Percentiles rank a stretch among this genome's conserved stretches.
Evolutionary conservation across 92 coral and sea anemone genomes (phyloP).

Genomic region (Chrysogorgia sp.): DNA sequence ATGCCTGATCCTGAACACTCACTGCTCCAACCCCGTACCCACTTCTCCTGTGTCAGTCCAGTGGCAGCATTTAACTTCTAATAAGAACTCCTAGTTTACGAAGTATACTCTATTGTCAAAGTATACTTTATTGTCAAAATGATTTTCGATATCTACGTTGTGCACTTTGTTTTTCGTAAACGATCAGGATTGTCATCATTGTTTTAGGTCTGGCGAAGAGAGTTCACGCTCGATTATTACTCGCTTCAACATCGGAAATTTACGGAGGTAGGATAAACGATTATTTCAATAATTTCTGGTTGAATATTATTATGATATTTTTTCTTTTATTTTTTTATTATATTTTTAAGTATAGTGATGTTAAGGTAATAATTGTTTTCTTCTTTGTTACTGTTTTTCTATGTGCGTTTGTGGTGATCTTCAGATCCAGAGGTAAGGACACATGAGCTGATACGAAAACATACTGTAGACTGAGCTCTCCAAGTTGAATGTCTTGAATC

Average conservation of each 20-base stretch:
- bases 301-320: background rate
- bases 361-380: background rate
- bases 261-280: slow-evolving; percentile 72
- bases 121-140: background rate
- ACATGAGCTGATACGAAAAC: background rate
- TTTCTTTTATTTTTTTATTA: no score
- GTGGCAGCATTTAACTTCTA: background rate
- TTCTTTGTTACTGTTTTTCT: slow-evolving; percentile 15
- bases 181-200: background rate
- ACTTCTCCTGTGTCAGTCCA: no score
- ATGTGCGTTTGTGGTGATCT: slow-evolving; percentile 5
- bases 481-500: no score
- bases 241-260: slow-evolving; percentile 95
- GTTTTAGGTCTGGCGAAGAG: slow-evolving; percentile 84
- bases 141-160: background rate
- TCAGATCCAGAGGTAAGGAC: slow-evolving; percentile 77
- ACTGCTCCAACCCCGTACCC: no score
- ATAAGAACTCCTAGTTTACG: no score
- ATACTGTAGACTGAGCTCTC: no score
- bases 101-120: background rate
- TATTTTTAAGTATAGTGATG: background rate
- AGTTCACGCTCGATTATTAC: slow-evolving; percentile 86
- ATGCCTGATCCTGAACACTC: no score
- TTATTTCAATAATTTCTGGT: background rate
- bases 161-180: background rate